These are phyloP conservation scores for Acromyrmex echinatior DNA, from an alignment of 1,140 invertebrate genomes.

Conservation along the genomic window DNA sequence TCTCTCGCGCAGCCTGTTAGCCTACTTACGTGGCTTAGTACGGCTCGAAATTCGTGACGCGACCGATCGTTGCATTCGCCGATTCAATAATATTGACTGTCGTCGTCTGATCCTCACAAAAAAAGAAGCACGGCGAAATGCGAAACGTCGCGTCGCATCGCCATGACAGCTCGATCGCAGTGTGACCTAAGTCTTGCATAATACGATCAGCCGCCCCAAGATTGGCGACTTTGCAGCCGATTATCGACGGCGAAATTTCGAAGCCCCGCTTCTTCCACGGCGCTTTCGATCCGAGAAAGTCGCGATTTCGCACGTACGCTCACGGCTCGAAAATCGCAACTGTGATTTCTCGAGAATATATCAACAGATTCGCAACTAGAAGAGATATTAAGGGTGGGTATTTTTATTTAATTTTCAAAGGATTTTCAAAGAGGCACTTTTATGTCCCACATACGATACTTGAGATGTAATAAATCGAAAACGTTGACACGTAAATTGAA, in stretches of 20 bases:
- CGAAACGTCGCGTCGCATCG: background rate
- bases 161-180: too few species aligned
- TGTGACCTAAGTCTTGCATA: constrained; percentile 56
- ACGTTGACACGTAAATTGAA: background rate
- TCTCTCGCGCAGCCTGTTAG: constrained; percentile 74
- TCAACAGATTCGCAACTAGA: too few species aligned
- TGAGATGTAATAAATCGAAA: background rate
- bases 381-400: background rate
- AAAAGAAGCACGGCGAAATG: background rate
- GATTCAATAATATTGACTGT: constrained; percentile 57
- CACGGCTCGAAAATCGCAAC: constrained; percentile 40
- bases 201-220: constrained; percentile 41
- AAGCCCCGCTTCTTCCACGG: constrained; percentile 56
- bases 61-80: constrained; percentile 27
- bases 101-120: background rate
- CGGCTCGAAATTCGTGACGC: constrained; percentile 61
- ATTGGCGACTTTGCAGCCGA: constrained; percentile 4
- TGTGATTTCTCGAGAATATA: constrained; percentile 18
- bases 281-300: constrained; percentile 54
- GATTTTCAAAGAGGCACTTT: too few species aligned
- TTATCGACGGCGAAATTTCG: constrained; percentile 65
- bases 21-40: constrained; percentile 72
- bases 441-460: background rate
- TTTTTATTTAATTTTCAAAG: background rate
- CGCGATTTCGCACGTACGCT: constrained; percentile 43